Conservation (phyloP, 2,113 vertebrate species). For the Psophia crepitans region DNA sequence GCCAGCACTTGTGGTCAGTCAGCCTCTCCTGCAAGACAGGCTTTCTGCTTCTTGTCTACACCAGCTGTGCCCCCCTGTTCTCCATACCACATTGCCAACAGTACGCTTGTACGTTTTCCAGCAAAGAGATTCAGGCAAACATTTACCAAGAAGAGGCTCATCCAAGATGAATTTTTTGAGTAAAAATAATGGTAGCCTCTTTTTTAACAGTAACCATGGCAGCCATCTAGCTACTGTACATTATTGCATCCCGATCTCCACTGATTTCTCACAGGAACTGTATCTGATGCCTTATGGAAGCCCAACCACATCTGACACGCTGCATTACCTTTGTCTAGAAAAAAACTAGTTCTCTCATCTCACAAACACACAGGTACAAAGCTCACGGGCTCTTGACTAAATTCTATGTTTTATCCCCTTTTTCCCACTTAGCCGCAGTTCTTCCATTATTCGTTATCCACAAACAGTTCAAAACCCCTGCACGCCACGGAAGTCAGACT, state of each 20-base stretch:
- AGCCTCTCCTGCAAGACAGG: not conserved
- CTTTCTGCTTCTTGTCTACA: not conserved
- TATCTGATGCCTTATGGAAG: not conserved
- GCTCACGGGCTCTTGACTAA: not conserved
- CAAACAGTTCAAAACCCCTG: not conserved
- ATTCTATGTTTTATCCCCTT: not conserved
- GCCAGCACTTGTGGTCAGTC: not conserved
- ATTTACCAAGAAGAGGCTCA: not conserved
- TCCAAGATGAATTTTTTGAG: not conserved
- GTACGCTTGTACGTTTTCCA: not conserved
- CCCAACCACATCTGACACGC: not conserved
- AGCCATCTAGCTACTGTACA: not conserved
- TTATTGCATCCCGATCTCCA: not conserved
- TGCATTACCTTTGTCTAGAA: not conserved
- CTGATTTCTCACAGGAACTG: not conserved
- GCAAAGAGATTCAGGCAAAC: not conserved
- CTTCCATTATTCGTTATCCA: not conserved
- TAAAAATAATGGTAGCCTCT: not conserved
- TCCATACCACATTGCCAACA: not conserved
- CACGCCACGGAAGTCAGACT: not conserved
- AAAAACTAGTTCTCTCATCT: not conserved
- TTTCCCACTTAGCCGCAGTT: not conserved
- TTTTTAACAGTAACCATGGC: not conserved
- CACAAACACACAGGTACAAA: not conserved
- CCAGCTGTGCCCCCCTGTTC: not conserved